phyloP scores from a whole-genome alignment of 2,113 vertebrate genomes.

The Salvelinus namaycush region DNA sequence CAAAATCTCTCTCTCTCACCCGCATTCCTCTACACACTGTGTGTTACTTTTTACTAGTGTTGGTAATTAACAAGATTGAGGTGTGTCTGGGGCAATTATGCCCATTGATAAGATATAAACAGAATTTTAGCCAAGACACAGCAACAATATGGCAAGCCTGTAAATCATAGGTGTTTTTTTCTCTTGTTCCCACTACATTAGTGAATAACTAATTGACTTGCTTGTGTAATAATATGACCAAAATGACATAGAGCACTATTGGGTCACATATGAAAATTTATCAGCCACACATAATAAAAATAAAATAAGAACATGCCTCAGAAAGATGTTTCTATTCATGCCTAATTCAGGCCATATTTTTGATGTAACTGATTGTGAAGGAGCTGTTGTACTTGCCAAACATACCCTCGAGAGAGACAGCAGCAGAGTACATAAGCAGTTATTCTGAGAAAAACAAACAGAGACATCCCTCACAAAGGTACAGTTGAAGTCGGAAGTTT shows the following conservation, averaged over 20 bases:
- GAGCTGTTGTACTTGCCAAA: slow-evolving; percentile 54
- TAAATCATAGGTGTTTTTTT: too few species aligned
- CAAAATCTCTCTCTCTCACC: slow-evolving; percentile 51
- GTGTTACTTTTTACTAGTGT: slow-evolving; percentile 37
- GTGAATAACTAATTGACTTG: too few species aligned
- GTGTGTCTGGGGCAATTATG: slow-evolving; percentile 8
- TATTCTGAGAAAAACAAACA: slow-evolving; percentile 22
- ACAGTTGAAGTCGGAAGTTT: too few species aligned
- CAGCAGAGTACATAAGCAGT: slow-evolving; percentile 48
- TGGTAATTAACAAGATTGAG: slow-evolving; percentile 43
- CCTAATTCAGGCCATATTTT: too few species aligned
- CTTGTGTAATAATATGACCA: too few species aligned
- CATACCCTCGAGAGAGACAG: slow-evolving; percentile 45
- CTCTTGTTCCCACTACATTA: too few species aligned
- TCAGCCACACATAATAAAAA: too few species aligned
- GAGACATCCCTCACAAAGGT: slow-evolving; percentile 21
- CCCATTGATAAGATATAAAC: slow-evolving; percentile 48
- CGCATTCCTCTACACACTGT: slow-evolving; percentile 42
- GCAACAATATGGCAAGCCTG: slow-evolving; percentile 28
- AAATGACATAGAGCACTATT: too few species aligned
- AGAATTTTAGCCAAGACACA: slow-evolving; percentile 39
- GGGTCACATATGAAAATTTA: too few species aligned
- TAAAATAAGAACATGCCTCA: too few species aligned
- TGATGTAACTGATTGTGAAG: slow-evolving; percentile 34
- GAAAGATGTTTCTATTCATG: too few species aligned